phyloP scores from a whole-genome alignment of 2,113 vertebrate genomes.

The Girardinichthys multiradiatus region DNA sequence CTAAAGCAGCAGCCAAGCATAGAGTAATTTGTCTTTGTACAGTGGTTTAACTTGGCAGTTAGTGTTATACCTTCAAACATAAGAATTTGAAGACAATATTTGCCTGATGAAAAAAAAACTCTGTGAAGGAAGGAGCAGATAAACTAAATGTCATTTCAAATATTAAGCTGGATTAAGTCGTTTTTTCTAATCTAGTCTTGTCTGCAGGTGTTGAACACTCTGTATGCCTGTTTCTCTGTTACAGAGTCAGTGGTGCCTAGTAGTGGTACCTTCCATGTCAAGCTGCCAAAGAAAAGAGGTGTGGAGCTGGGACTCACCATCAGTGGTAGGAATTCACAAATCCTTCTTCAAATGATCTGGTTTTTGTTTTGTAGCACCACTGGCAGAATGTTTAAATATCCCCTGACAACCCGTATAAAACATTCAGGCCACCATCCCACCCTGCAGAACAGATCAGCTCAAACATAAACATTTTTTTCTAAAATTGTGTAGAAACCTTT shows the following conservation, averaged over 20 bases:
- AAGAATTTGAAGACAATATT: no score
- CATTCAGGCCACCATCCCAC: background rate
- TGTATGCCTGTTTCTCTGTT: slow-evolving; percentile 1
- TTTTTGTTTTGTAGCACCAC: slow-evolving; percentile 20
- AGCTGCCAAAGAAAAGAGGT: slow-evolving; percentile 95
- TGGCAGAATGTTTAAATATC: slow-evolving; percentile 35
- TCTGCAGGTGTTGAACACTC: background rate
- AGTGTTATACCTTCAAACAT: no score
- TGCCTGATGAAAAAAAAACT: no score
- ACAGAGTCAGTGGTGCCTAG: slow-evolving; percentile 95
- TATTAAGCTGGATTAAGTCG: background rate
- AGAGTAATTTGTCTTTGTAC: background rate
- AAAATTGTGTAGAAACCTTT: background rate
- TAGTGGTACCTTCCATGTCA: slow-evolving; percentile 97
- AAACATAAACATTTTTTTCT: slow-evolving; percentile 24
- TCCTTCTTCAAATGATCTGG: slow-evolving; percentile 3
- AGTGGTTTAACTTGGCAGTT: background rate
- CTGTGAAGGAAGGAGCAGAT: background rate
- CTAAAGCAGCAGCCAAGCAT: background rate
- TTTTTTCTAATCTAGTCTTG: background rate
- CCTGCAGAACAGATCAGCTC: slow-evolving; percentile 1
- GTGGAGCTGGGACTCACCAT: slow-evolving; percentile 98
- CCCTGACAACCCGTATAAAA: slow-evolving; percentile 6
- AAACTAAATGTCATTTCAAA: background rate
- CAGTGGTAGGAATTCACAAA: slow-evolving; percentile 73